phyloP scores from a whole-genome alignment of 2,888 invertebrate species.

The Thelaira solivaga region DNA sequence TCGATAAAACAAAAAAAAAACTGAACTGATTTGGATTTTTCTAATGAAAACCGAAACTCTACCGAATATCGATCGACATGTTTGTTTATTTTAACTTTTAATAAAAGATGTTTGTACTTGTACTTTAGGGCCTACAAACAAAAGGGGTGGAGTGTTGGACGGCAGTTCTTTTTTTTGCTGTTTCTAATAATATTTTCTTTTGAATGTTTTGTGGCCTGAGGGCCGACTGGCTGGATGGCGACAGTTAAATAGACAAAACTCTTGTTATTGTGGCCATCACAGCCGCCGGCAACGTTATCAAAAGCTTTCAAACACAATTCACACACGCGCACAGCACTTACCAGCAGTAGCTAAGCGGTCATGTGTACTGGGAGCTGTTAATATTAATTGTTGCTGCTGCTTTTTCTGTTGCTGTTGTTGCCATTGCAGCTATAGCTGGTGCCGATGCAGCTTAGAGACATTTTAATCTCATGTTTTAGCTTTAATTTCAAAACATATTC shows the following conservation, averaged over 20 bases:
- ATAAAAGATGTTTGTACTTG: background rate
- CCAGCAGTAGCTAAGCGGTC: background rate
- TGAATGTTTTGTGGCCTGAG: conserved; percentile 23
- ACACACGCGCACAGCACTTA: conserved; percentile 9
- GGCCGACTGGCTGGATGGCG: conserved; percentile 58
- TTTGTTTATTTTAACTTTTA: background rate
- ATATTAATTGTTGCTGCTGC: background rate
- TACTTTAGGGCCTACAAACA: conserved; percentile 13
- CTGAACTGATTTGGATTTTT: too few relatives aligned
- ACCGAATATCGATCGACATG: too few relatives aligned
- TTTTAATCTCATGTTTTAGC: conserved; percentile 36
- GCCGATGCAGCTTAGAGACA: conserved; percentile 45
- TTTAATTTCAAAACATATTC: conserved; percentile 15
- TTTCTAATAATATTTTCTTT: background rate
- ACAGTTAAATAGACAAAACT: conserved; percentile 58
- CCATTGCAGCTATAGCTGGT: conserved; percentile 13
- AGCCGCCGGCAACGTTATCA: conserved; percentile 49
- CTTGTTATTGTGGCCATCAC: conserved; percentile 59
- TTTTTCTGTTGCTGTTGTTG: conserved; percentile 1
- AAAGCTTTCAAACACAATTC: background rate
- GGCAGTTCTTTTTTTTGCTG: conserved; percentile 15
- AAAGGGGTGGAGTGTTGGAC: conserved; percentile 10
- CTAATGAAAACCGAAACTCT: background rate
- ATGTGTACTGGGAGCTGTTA: conserved; percentile 5
- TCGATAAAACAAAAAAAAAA: too few relatives aligned